Conservation (phyloP, 2,113 vertebrate species). For the Leptobrachium leishanense region DNA sequence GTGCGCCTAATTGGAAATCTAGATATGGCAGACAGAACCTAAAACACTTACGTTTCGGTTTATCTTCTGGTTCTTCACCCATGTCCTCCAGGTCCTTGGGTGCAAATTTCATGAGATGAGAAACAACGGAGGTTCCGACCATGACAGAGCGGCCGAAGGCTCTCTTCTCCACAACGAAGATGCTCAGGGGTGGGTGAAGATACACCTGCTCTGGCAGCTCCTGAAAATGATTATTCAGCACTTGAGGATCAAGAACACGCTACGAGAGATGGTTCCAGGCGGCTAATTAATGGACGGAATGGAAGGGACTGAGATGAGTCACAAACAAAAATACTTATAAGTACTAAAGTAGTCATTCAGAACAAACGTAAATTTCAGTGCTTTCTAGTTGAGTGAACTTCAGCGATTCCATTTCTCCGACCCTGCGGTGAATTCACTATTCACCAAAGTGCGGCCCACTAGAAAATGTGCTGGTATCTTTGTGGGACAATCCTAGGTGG, state of each 20-base stretch:
- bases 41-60: constrained; percentile 30
- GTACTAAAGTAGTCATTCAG: no score
- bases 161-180: constrained; percentile 85
- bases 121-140: constrained; percentile 83
- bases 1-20: no score
- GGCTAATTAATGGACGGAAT: background rate
- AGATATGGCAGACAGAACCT: background rate
- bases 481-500: no score
- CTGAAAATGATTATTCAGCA: constrained; percentile 57
- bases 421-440: no score
- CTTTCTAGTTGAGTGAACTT: no score
- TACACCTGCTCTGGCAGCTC: constrained; percentile 87
- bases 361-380: no score
- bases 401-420: no score
- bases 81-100: constrained; percentile 64
- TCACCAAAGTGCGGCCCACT: no score
- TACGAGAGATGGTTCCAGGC: background rate
- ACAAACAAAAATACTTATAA: no score
- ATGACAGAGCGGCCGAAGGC: constrained; percentile 82
- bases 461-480: no score
- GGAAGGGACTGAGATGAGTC: no score
- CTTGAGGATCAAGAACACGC: no score
- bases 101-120: constrained; percentile 79
- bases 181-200: constrained; percentile 88
- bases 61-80: constrained; percentile 50